Evolutionary conservation across 2,888 invertebrate genomes (phyloP), one percentile per base, ranked within the genome.

Genomic region (Drosophila birchii): DNA sequence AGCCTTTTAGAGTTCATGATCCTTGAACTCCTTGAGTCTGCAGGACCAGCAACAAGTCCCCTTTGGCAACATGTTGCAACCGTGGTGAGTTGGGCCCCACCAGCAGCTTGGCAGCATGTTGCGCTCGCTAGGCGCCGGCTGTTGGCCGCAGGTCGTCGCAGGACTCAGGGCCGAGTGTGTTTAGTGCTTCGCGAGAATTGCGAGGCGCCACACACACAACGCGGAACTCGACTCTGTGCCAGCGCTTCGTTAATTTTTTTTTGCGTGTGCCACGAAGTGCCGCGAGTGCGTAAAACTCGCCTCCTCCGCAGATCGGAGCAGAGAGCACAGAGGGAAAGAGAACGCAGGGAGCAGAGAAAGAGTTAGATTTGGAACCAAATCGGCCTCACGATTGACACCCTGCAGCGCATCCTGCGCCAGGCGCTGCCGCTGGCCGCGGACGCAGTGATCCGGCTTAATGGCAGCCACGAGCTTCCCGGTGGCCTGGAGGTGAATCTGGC

Each of bases 381-480:
- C 88, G 70, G 84, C 84, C 75, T 86, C 86, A 84, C 78, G 43
- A 84, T 84, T 78, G 63, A 56, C 66, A 55, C 76, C 63, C 59
- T 69, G 23, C 39, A 66, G 23, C 69, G 73, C 20, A 78, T 72
- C 53, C 68, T 73, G 32, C 47, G 76, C 53, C 80, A 72, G 81
- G 72, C 81, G 75, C 67, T 86, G 55, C 76, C 76, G 66, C 75
- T 76, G 76, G 76, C 79, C 49, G 62, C 76, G 63, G 71, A 56
- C 29, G 86, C 86, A 58, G 78, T 70, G 16, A 45, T 76, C 61
- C 80, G 76, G 58, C 75, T 76, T 1, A 88, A 88, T 47, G 81
- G 62, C 58, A 83, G 78, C 73, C 63, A 58, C 4, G 68, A 77
- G 64, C 53, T 80, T 7, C 51, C 44, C 18, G 68, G 69, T 39